Base-by-base conservation (phyloP, 2,888 invertebrate species). In the Lysandra coridon region DNA sequence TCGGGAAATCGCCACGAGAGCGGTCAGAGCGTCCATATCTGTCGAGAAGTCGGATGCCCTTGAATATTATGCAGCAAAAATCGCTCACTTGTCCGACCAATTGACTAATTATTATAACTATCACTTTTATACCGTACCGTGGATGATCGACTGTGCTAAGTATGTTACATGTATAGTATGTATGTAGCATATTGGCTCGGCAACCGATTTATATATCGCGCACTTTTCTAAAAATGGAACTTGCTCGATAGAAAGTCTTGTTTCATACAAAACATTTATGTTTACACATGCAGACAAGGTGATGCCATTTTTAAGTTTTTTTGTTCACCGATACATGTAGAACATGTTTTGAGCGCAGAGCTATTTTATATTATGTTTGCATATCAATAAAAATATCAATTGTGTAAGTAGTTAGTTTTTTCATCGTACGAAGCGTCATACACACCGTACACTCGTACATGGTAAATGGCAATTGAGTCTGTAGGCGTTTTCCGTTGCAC, bases 51-150 rank as follows among this genome's bases (percentile, higher is more conserved):
- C 83, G 84, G 82, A 88, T 95, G 95, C 93, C 95, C 95, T 95
- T 95, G 95, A 95, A 95, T 93, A 94, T 91, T 92, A 92, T 95
- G 93, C 94, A 93, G 94, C 91, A 90, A 91, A 93, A 91, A 90
- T 91, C 88, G 88, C 87, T 88, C 88, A 86, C 90, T 88, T 87
- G 88, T 86, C 87, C 85, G 85, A 86, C 85, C 83, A 85, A 87
- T 88, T 87, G 85, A 86, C 83, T 87, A 84, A 84, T 88, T 85
- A 86, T 85, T 83, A 85, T 85, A 85, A 86, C 85, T 85, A 86
- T 86, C 87, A 86, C 85, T 86, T 86, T 87, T 85, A 83, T 57
- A 30, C 12, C 12, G 53, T 57, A 53, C 53, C 33, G 33, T 33
- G 53, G 76, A 76, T 53, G 57, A 53, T 53, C 17, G 30, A 17